These are phyloP conservation scores for Thera obeliscata DNA, from an alignment of 2,888 invertebrate species.

Conservation along the genomic window DNA sequence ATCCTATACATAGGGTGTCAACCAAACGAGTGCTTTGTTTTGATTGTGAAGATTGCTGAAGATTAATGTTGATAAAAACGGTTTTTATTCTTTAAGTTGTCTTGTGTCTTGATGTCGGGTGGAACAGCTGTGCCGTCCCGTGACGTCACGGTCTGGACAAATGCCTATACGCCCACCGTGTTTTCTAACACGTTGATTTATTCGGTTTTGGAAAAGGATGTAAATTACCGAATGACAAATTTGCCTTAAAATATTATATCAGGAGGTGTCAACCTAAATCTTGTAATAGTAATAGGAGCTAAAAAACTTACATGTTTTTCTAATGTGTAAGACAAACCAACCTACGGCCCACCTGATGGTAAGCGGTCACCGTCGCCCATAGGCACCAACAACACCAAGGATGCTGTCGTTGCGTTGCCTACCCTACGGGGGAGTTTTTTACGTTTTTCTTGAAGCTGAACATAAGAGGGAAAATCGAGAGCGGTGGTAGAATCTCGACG, in stretches of 20 bases:
- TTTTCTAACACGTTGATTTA: conserved; percentile 56
- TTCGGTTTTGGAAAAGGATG: conserved; percentile 47
- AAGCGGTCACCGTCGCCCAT: too few species aligned
- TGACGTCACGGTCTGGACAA: conserved; percentile 58
- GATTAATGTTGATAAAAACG: conserved; percentile 54
- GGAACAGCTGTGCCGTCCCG: conserved; percentile 59
- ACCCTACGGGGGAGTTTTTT: too few species aligned
- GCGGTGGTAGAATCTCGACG: too few species aligned
- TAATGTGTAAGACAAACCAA: too few species aligned
- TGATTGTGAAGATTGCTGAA: conserved; percentile 35
- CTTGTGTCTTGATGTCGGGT: conserved; percentile 45
- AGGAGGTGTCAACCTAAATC: conserved; percentile 22
- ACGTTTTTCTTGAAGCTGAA: too few species aligned
- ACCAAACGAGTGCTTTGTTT: conserved; percentile 43
- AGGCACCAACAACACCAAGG: too few species aligned
- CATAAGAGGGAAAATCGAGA: too few species aligned
- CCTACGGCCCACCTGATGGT: too few species aligned
- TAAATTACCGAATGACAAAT: conserved; percentile 30
- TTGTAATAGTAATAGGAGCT: background rate
- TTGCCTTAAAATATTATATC: conserved; percentile 19
- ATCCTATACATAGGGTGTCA: conserved; percentile 32
- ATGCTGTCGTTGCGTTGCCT: too few species aligned
- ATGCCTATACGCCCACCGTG: conserved; percentile 49
- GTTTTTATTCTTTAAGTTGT: conserved; percentile 51
- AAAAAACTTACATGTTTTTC: too few species aligned